These are phyloP conservation scores for Cyclargus thomasi DNA, from an alignment of 1,140 invertebrate species.

Conservation along the genomic window DNA sequence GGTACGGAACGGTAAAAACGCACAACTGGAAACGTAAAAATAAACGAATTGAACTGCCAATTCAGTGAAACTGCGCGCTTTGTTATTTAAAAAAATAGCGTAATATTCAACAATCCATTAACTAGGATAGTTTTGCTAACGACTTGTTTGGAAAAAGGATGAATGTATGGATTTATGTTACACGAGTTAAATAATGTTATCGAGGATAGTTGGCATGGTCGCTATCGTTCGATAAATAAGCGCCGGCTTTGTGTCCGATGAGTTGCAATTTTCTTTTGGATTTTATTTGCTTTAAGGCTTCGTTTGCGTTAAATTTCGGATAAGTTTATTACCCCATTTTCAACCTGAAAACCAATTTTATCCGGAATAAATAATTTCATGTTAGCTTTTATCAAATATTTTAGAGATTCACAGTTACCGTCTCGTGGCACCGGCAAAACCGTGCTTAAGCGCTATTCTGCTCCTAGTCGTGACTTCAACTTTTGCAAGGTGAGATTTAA, in stretches of 20 bases:
- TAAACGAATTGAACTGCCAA: background rate
- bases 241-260: background rate
- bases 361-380: no score
- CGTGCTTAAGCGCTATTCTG: no score
- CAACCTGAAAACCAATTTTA: no score
- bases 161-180: conserved; percentile 16
- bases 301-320: background rate
- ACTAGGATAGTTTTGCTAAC: background rate
- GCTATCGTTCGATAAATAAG: background rate
- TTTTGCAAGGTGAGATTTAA: no score
- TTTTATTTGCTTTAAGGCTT: background rate
- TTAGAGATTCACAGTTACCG: no score
- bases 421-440: no score
- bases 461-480: no score
- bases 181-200: conserved; percentile 19
- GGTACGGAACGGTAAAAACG: no score
- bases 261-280: background rate
- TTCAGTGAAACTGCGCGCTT: background rate
- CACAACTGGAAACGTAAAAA: background rate
- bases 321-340: background rate
- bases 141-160: conserved; percentile 13
- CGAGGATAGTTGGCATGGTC: conserved; percentile 20
- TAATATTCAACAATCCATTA: conserved; percentile 6
- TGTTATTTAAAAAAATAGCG: background rate
- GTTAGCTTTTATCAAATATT: no score